Base-by-base conservation (phyloP, 1,140 invertebrate species). In the Chironomus striatipennis region DNA sequence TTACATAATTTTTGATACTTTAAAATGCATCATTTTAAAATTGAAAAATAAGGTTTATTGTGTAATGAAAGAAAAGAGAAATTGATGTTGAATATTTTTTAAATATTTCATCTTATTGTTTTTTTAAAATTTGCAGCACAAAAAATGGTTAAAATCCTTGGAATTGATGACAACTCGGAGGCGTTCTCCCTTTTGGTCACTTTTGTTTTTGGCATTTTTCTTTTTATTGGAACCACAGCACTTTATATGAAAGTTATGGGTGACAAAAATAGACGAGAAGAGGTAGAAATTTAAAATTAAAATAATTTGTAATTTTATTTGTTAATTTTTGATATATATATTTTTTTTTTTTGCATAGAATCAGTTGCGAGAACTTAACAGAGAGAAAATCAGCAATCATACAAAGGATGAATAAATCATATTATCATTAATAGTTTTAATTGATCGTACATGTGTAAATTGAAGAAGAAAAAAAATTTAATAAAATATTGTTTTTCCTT, bases 131-230 rank as follows among this genome's bases (percentile, higher is more conserved):
- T 34, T 34, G 24, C 24, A 34, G 24, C 17, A 70, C 2, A 6
- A 9, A 70, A 21, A 70, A 70, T 20, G 20, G 20, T 70, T 15
- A 70, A 70, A 20, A 21, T 70, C 2, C 18, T 70, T 7, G 65
- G 65, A 70, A 70, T 70, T 70, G 65, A 70, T 21, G 65, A 70
- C 10, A 21, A 70, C 20, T 70, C 65, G 7, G 65, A 70, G 17
- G 18, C 18, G 17, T 70, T 70, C 10, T 70, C 65, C 9, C 65
- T 70, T 9, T 70, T 70, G n/a, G 18, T 70, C 6, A 70, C 65
- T 1, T 21, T 70, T 20, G n/a, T 9, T 10, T 18, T 70, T 21
- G 65, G n/a, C 6, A 10, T n/a, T 20, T 9, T n/a, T 20, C 65
- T 70, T 18, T 70, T 20, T 20, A 21, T 70, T n/a, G 65, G 18